Evolutionary conservation across 2,113 vertebrate species (phyloP), one percentile per base, ranked within the genome.

Genomic region (Hemichromis elongatus): DNA sequence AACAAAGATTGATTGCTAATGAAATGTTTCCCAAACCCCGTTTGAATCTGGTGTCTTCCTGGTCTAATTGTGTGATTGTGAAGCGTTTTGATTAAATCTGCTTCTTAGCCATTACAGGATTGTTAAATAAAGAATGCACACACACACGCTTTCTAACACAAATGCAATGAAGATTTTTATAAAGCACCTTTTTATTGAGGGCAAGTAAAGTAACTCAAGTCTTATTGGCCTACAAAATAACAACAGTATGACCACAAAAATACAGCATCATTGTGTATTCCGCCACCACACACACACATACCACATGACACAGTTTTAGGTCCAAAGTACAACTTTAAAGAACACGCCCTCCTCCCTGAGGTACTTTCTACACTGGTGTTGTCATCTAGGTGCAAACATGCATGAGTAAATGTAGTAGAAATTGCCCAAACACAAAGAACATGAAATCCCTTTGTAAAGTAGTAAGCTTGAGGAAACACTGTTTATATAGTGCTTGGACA

Each of bases 361-460:
- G 83, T 88, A 40, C 40, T 82, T 86, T 47, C 28, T 21, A 85
- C 30, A 81, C 10, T 40, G n/a, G 18, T 86, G 40, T 87, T 86
- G 28, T 45, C 10, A 7, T 84, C 80, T 82, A 66, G 85, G 85
- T 91, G 87, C 84, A 92, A 94, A 91, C 78, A 73, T 2, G 50
- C 90, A 88, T 87, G n/a, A 77, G 87, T 37, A 83, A 80, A 88
- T 45, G 47, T 83, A 81, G 73, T 53, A 24, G 63, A 42, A 89
- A 85, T 35, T 24, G 33, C 47, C 50, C 75, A 28, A 50, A 84
- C 81, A 86, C 77, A 87, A 89, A 81, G 45, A 86, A 93, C 89
- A 92, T 42, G 7, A 86, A 93, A 94, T 94, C 92, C 92, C 93
- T 94, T 94, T 94, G 91, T 91, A 35, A 42, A 84, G 45, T 40